Percentiles rank a stretch among this genome's conserved stretches.
phyloP scores from a whole-genome alignment of 2,797 vertebrate species.

The Cossypha caffra region DNA sequence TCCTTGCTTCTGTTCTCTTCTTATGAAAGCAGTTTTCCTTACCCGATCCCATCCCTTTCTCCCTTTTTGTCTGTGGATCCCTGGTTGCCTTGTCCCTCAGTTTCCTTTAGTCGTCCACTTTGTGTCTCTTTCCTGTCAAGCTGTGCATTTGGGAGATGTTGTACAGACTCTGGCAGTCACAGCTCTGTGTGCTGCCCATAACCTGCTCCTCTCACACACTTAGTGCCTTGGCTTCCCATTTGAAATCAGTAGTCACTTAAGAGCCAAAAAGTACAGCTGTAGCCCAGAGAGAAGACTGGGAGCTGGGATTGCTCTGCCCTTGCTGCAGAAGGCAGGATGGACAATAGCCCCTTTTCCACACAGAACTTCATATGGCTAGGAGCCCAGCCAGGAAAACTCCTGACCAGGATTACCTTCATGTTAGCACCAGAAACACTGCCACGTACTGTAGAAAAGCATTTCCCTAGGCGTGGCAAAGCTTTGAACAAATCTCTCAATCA shows the following conservation, averaged over 20 bases:
- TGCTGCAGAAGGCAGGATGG: neutral
- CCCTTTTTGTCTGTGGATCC: neutral
- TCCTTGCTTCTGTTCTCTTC: neutral
- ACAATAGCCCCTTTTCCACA: neutral
- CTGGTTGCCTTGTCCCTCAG: neutral
- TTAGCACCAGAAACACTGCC: neutral
- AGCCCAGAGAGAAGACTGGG: neutral
- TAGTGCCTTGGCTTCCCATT: neutral
- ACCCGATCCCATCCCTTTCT: neutral
- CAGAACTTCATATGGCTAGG: rapidly evolving
- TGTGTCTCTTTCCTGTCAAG: neutral
- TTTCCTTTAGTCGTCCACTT: neutral
- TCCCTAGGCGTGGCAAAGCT: neutral
- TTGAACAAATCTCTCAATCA: neutral
- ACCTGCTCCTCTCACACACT: neutral
- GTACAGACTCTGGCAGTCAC: neutral
- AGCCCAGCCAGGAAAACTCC: neutral
- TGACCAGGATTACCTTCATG: neutral
- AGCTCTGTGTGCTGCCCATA: neutral
- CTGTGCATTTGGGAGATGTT: rapidly evolving
- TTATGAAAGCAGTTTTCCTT: neutral
- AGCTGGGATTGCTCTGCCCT: neutral
- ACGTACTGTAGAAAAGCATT: slow-evolving; percentile 23
- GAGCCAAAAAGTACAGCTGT: neutral
- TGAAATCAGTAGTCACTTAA: neutral